Base-by-base conservation (phyloP, 2,797 vertebrate genomes). In the Eurystomus glaucurus region DNA sequence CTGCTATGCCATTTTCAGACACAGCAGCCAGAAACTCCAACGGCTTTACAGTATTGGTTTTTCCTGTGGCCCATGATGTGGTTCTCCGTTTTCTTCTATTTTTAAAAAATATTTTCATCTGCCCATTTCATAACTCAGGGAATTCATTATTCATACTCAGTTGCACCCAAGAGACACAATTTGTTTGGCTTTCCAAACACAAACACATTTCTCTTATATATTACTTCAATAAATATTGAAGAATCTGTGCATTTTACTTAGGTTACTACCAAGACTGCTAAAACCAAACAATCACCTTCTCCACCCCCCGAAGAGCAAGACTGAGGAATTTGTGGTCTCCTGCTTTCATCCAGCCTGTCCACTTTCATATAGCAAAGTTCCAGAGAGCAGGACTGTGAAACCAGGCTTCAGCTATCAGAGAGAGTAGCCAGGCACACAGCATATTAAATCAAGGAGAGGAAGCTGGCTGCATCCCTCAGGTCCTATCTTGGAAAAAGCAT, bases 61-160 rank as follows among this genome's bases (percentile, higher is more conserved):
- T 82, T 39, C 75, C 13, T 55, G 46, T 17, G 6, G 9, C 29
- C 55, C n/a, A 69, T 29, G 20, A 64, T n/a, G 16, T 1, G 0
- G 13, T 64, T 92, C 20, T 75, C 41, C 55, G 21, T 0, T 45
- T 33, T 37, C 26, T 7, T 25, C 41, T 50, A 31, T 21, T 9
- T 46, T 54, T 13, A 41, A 64, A 12, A 23, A 68, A 72, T 81
- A 78, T 81, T 90, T 93, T 91, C 5, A 46, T 72, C 58, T 77
- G 29, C 33, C 9, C 13, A 74, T 92, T 93, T 90, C 50, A 52
- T 76, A 96, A 95, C 37, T 78, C n/a, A 26, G 21, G 66, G 14
- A 82, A 86, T 92, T 94, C 41, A 79, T 95, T 88, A 84, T 43
- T 88, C 35, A 79, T 93, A 84, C 48, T 69, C 78, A 79, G 35